A percentile compares a stretch with the other conserved stretches of the same genome.
Evolutionary conservation across 2,797 vertebrate genomes (phyloP).

Genomic region (Oreochromis grahami): DNA sequence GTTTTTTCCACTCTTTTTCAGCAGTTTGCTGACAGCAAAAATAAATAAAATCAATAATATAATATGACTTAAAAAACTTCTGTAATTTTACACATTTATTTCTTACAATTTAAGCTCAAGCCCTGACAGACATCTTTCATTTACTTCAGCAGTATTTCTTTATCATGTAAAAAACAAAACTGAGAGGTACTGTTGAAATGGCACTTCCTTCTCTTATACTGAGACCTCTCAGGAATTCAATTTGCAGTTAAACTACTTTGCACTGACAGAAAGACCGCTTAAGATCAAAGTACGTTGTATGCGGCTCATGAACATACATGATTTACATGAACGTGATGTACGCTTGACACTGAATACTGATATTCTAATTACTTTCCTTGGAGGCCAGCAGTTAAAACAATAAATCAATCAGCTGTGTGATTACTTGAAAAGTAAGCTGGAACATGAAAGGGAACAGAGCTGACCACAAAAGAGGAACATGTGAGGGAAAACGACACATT

Average conservation of each 20-base stretch:
- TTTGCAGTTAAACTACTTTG: background rate
- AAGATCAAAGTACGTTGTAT: background rate
- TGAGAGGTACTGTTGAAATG: background rate
- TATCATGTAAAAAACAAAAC: background rate
- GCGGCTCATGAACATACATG: background rate
- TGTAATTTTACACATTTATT: background rate
- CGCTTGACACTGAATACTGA: background rate
- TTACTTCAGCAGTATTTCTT: background rate
- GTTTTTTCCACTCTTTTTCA: background rate
- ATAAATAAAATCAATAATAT: accelerated
- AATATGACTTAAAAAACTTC: too few relatives aligned
- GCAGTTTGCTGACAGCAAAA: background rate
- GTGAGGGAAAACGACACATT: background rate
- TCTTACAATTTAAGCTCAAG: background rate
- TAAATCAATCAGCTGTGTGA: background rate
- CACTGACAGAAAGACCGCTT: background rate
- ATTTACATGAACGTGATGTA: background rate
- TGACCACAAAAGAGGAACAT: background rate
- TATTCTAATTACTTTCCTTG: background rate
- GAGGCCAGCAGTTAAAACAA: background rate
- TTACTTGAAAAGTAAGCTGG: background rate
- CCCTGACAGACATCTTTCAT: background rate
- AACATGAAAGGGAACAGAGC: background rate
- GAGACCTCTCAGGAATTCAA: background rate
- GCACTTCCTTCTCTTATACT: background rate